phyloP scores from a whole-genome alignment of 1,140 invertebrate genomes.

The Heterodera schachtii region DNA sequence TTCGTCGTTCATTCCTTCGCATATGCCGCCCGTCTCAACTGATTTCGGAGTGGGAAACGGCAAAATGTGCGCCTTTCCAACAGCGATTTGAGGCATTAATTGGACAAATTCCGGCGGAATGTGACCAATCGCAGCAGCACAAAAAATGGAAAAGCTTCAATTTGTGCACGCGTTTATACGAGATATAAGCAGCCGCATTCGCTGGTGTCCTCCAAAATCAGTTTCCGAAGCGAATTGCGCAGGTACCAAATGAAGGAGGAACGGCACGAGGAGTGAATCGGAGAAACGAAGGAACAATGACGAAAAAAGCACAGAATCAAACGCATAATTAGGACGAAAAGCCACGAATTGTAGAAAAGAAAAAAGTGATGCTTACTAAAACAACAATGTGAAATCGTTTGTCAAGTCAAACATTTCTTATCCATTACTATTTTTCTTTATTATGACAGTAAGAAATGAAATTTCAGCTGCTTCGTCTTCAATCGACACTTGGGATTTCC shows the following conservation, averaged over 20 bases:
- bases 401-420: too few species aligned
- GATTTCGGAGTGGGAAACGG: background rate
- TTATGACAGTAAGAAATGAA: too few species aligned
- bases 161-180: slow-evolving; percentile 9
- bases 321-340: too few species aligned
- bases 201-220: background rate
- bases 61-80: background rate
- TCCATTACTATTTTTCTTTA: too few species aligned
- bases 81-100: background rate
- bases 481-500: too few species aligned
- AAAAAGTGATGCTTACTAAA: too few species aligned
- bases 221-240: slow-evolving; percentile 6
- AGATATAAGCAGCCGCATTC: too few species aligned
- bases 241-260: background rate
- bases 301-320: background rate
- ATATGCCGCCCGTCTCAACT: background rate
- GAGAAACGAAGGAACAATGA: background rate
- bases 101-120: background rate
- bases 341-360: background rate
- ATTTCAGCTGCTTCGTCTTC: too few species aligned
- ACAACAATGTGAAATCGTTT: too few species aligned
- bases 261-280: background rate
- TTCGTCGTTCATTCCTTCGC: background rate
- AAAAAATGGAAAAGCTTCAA: background rate
- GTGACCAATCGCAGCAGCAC: background rate